Base-by-base conservation (phyloP, 2,888 invertebrate species). In the Cistogaster globosa region DNA sequence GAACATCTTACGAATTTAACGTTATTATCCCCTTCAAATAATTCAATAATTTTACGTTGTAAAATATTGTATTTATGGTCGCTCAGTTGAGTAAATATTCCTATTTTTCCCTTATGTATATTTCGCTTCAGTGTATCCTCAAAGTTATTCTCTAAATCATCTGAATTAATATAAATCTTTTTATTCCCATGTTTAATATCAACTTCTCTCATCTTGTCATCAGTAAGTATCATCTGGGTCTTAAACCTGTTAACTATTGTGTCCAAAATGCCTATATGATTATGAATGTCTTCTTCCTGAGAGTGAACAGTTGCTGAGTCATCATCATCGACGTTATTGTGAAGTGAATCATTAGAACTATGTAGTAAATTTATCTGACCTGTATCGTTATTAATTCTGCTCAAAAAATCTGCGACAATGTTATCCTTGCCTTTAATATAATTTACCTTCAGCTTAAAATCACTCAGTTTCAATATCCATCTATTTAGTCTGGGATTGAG, bases 1-100 rank as follows among this genome's bases (percentile, higher is more conserved):
- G 68, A 65, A 68, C 77, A 85, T 85, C 77, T 80, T 58, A 86
- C 72, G 83, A 80, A 87, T 80, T 83, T 82, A 14, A 75, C 22
- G 51, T 16, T 79, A 38, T 69, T 81, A 55, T 78, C 53, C 14
- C 57, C 67, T 3, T 74, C 78, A 63, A 78, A 87, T 26, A 87
- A 36, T 63, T 84, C 63, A 42, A 83, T 85, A 18, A 87, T 36
- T 53, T 76, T 77, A 55, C 74, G 63, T 60, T 87, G 84, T 7
- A 86, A 8, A n/a, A 75, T 75, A 45, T 51, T 51, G 51, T 74
- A 79, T 36, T 36, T 58, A 32, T 42, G 38, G 36, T 87, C 83
- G 63, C 42, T 18, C 14, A 86, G 18, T 45, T 86, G 76, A 0
- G 76, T 77, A 60, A 51, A 86, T 22, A 86, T 86, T 12, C 84